Evolutionary conservation across 2,888 invertebrate genomes (phyloP).

Genomic region (Orthosia cruda): DNA sequence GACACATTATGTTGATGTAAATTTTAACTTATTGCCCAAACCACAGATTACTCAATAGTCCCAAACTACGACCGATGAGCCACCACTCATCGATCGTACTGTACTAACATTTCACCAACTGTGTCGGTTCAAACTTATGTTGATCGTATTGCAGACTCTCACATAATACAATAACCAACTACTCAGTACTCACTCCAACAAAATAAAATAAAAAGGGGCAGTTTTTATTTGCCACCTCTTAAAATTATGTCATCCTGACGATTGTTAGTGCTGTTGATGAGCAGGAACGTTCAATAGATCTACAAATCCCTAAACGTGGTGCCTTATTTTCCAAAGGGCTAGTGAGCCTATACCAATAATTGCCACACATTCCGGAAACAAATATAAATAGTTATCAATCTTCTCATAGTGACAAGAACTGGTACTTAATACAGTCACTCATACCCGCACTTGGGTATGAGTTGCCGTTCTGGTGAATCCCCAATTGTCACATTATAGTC

Average conservation of each 20-base stretch:
- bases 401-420: not conserved
- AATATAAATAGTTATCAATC: not conserved
- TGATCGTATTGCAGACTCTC: not conserved
- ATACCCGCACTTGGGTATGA: not conserved
- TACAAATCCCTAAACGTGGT: not conserved
- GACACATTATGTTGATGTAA: not conserved
- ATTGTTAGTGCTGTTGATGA: not conserved
- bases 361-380: not conserved
- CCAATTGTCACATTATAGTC: conserved; percentile 20
- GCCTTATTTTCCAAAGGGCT: not conserved
- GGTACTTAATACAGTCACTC: not conserved
- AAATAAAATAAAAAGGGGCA: not conserved
- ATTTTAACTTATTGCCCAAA: conserved; percentile 5
- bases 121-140: not conserved
- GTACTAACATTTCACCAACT: not conserved
- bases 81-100: too few species aligned
- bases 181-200: too few species aligned
- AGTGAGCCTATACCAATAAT: not conserved
- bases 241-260: not conserved
- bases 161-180: not conserved
- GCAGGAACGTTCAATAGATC: not conserved
- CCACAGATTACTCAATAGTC: too few species aligned
- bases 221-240: not conserved
- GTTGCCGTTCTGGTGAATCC: conserved; percentile 44
- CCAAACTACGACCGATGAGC: too few species aligned